These are phyloP conservation scores for Clarias magur DNA, from an alignment of 2,113 vertebrate species.

Conservation along the genomic window DNA sequence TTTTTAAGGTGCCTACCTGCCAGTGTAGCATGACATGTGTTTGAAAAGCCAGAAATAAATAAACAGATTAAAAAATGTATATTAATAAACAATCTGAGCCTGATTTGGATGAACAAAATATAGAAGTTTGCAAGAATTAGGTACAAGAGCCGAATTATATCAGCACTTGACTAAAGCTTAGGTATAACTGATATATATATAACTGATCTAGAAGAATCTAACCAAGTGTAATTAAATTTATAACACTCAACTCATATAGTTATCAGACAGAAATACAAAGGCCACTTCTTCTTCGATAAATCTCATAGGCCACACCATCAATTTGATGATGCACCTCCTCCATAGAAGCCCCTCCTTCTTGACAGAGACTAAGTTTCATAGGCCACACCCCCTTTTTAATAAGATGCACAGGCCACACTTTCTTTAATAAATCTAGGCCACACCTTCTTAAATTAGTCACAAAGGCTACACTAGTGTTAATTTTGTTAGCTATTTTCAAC, in stretches of 20 bases:
- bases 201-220: neutral
- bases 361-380: too few relatives aligned
- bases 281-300: neutral
- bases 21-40: neutral
- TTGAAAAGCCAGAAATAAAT: neutral
- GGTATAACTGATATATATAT: neutral
- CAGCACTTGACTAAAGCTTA: neutral
- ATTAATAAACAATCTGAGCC: neutral
- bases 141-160: neutral
- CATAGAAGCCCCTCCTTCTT: neutral
- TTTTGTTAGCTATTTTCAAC: too few relatives aligned
- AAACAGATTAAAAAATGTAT: conserved; percentile 3
- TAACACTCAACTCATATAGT: neutral
- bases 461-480: neutral
- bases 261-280: neutral
- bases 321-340: too few relatives aligned
- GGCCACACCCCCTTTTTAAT: too few relatives aligned
- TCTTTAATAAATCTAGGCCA: neutral
- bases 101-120: neutral
- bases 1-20: neutral
- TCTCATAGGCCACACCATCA: neutral
- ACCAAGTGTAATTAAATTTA: neutral
- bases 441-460: neutral
- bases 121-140: neutral
- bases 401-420: neutral